Evolutionary conservation across 2,113 vertebrate species (phyloP), one percentile per base, ranked within the genome.

Genomic region (Glareola pratincola): DNA sequence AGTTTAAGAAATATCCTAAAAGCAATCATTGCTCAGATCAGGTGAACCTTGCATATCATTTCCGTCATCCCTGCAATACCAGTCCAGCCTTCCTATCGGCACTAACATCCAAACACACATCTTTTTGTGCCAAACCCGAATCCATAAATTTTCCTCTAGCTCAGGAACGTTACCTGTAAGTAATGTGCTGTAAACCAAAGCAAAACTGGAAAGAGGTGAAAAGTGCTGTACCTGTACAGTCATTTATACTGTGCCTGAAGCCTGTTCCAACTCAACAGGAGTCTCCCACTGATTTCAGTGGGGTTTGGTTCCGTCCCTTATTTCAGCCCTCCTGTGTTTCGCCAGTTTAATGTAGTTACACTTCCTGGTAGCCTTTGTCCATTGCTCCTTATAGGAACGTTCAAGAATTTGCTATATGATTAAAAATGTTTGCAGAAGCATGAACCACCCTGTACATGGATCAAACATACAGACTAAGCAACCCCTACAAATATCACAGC

Each of bases 181-280:
- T 60, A 92, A 47, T 4, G 16, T 34, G 6, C 41, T 43, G 16
- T 18, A 88, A 92, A 68, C 69, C 50, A 78, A 88, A 74, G 50
- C 41, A 77, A 51, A 76, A 79, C 20, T 18, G 39, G 47, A 34
- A 71, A 59, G 34, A 66, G 43, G 60, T 10, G 3, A 62, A 45
- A 91, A 63, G 14, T 60, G 68, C 71, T 6, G 23, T 82, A 93
- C 85, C 95, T 97, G 69, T 60, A 29, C 59, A 62, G 27, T 59
- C 72, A 60, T 81, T 93, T 88, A 64, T 75, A 53, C 74, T 21
- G 37, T 43, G 90, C 51, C 88, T 83, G 82, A 66, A 96, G 64
- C 71, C 64, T 92, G 56, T 21, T 95, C 71, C 77, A 62, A 24
- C 63, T 88, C 94, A 90, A 37, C 56, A 88, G 84, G 80, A 95